A percentile compares a stretch with the other conserved stretches of the same genome.
phyloP scores from a whole-genome alignment of 2,113 vertebrate species.

The Apodemus sylvaticus region DNA sequence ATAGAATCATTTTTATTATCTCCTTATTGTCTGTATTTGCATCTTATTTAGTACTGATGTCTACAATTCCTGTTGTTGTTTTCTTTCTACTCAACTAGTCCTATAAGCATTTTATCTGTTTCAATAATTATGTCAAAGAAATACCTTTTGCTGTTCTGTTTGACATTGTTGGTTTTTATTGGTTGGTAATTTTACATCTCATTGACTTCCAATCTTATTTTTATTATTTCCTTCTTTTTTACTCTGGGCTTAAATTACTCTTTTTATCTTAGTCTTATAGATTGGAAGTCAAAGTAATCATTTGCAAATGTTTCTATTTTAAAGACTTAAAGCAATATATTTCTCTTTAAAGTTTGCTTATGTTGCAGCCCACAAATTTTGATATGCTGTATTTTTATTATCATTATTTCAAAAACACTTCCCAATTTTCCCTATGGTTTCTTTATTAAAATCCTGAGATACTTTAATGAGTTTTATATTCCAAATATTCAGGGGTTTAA shows the following conservation, averaged over 20 bases:
- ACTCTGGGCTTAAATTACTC: conserved; percentile 6
- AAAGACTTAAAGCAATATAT: not conserved
- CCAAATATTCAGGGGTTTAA: not conserved
- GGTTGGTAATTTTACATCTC: not conserved
- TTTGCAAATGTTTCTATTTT: not conserved
- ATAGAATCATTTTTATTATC: not conserved
- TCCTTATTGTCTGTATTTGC: not conserved
- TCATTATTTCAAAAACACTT: not conserved
- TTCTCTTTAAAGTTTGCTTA: conserved; percentile 4
- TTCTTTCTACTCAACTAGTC: not conserved
- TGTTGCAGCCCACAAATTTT: not conserved
- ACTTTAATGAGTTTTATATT: not conserved
- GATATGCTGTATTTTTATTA: not conserved
- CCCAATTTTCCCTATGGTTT: not conserved
- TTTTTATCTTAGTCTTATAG: conserved; percentile 7
- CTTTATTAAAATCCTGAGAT: not conserved
- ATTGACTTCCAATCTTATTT: not conserved
- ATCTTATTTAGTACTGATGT: not conserved
- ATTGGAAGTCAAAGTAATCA: not conserved
- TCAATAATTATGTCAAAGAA: conserved; percentile 5
- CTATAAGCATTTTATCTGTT: not conserved
- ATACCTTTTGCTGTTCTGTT: not conserved
- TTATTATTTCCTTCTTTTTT: not conserved
- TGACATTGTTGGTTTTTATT: conserved; percentile 12
- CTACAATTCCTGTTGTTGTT: not conserved